phyloP scores from a whole-genome alignment of 1,140 invertebrate genomes.

The Sinella curviseta region DNA sequence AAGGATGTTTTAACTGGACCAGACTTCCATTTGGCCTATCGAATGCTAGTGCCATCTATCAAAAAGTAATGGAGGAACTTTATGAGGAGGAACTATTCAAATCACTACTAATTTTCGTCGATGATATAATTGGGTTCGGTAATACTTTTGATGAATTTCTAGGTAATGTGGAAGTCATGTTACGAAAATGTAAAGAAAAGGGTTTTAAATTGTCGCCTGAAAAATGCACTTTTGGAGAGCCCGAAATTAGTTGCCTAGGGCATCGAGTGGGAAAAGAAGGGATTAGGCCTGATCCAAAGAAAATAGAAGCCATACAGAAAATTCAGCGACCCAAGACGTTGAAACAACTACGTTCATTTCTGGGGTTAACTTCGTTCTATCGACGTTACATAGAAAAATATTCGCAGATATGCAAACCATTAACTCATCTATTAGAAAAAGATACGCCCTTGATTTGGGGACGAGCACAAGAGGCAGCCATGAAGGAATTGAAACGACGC shows the following conservation, averaged over 20 bases:
- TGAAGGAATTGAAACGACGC: constrained; percentile 50
- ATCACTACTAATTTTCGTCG: background rate
- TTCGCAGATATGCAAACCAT: constrained; percentile 52
- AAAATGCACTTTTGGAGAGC: background rate
- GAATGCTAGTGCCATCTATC: background rate
- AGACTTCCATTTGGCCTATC: constrained; percentile 5
- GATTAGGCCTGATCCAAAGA: constrained; percentile 53
- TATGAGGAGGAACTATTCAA: background rate
- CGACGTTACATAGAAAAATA: constrained; percentile 53
- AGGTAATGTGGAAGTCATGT: background rate
- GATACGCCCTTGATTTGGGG: constrained; percentile 51
- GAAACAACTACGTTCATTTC: constrained; percentile 54
- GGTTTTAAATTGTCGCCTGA: background rate
- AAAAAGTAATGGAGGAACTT: background rate
- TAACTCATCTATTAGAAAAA: constrained; percentile 54
- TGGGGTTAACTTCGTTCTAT: constrained; percentile 54
- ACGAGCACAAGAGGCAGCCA: constrained; percentile 49
- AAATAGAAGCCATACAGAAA: constrained; percentile 51
- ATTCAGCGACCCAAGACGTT: constrained; percentile 51
- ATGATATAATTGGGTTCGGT: background rate
- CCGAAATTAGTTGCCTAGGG: constrained; percentile 49
- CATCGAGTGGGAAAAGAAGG: constrained; percentile 52
- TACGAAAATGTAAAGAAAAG: background rate
- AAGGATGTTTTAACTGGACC: background rate
- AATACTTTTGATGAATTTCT: background rate